Percentiles rank a stretch among this genome's conserved stretches.
These are phyloP conservation scores for Panagrolaimus sp. DNA, from an alignment of 1,140 invertebrate species.

Conservation along the genomic window DNA sequence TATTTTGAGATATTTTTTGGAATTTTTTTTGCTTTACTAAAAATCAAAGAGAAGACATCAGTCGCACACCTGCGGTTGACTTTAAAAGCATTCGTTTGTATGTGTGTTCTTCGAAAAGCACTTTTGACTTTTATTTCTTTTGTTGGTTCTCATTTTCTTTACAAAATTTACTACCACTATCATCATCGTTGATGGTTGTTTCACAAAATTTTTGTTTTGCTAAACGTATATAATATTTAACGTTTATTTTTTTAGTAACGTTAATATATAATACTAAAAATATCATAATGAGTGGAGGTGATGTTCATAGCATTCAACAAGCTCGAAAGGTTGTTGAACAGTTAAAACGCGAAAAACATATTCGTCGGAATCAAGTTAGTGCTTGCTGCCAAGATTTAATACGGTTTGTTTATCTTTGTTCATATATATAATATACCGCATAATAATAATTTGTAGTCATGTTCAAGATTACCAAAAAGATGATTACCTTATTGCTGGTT, in stretches of 20 bases:
- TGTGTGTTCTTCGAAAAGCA: too few relatives aligned
- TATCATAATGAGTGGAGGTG: conserved; percentile 36
- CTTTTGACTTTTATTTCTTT: background rate
- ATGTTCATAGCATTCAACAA: conserved; percentile 37
- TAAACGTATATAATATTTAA: too few relatives aligned
- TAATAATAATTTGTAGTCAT: conserved; percentile 31
- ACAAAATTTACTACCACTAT: too few relatives aligned
- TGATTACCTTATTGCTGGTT: conserved; percentile 49
- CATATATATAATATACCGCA: conserved; percentile 17
- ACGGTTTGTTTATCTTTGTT: conserved; percentile 24
- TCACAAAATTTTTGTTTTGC: too few relatives aligned
- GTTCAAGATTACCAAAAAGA: conserved; percentile 41
- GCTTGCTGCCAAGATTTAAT: conserved; percentile 35
- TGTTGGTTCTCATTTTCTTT: background rate
- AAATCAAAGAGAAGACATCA: too few relatives aligned
- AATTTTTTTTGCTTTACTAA: too few relatives aligned
- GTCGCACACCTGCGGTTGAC: too few relatives aligned
- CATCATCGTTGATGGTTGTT: too few relatives aligned
- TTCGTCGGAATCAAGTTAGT: conserved; percentile 39
- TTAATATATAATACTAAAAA: too few relatives aligned
- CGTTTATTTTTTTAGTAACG: too few relatives aligned
- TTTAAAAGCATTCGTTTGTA: too few relatives aligned
- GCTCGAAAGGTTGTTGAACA: conserved; percentile 41
- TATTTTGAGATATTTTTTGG: too few relatives aligned
- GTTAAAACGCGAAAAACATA: conserved; percentile 35